A percentile compares a stretch with the other conserved stretches of the same genome.
Evolutionary conservation across 2,797 vertebrate genomes (phyloP).

Genomic region (Sciurus carolinensis): DNA sequence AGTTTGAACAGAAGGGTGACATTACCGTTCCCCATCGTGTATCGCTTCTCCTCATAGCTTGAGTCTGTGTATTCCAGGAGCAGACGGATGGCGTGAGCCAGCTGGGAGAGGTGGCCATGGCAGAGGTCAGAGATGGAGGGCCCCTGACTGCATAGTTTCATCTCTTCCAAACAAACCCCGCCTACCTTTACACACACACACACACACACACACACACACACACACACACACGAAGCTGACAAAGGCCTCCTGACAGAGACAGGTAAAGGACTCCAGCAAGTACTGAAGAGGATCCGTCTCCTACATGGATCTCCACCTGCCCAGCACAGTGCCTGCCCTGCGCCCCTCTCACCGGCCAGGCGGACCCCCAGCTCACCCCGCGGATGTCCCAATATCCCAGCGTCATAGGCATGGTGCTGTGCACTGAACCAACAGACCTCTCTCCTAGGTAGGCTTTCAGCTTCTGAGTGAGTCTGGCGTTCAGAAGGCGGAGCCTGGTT

Average conservation of each 20-base stretch:
- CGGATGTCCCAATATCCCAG: slow-evolving; percentile 94
- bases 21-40: slow-evolving; percentile 91
- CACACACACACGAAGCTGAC: neutral
- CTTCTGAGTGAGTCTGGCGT: too few species aligned
- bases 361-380: slow-evolving; percentile 88
- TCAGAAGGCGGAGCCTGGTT: too few species aligned
- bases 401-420: slow-evolving; percentile 86
- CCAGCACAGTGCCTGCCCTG: neutral
- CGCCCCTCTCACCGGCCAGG: rapidly evolving
- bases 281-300: too few species aligned
- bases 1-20: rapidly evolving
- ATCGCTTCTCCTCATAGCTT: slow-evolving; percentile 92
- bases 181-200: too few species aligned
- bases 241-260: too few species aligned
- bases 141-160: too few species aligned
- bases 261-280: rapidly evolving
- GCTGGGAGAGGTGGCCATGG: slow-evolving; percentile 79
- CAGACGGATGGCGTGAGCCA: slow-evolving; percentile 92
- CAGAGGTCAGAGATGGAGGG: neutral
- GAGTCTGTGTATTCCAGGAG: slow-evolving; percentile 93
- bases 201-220: neutral
- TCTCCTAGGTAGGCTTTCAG: rapidly evolving
- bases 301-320: rapidly evolving
- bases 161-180: neutral
- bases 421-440: too few species aligned